A percentile compares a stretch with the other conserved stretches of the same genome.
phyloP scores from a whole-genome alignment of 2,888 invertebrate genomes.

The Rotaria macrura region DNA sequence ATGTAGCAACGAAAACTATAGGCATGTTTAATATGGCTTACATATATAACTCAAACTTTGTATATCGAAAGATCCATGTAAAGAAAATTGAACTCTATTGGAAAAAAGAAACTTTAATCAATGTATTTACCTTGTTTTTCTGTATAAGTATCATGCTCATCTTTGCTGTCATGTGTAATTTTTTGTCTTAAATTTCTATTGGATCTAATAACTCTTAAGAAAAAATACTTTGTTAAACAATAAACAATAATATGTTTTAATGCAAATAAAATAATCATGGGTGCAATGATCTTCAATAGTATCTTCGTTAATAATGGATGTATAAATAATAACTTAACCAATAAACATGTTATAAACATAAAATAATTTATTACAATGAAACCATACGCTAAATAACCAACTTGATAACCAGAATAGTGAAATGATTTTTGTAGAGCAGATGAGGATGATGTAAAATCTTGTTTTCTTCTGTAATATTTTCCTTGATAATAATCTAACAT shows the following conservation, averaged over 20 bases:
- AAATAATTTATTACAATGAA: neutral
- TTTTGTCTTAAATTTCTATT: neutral
- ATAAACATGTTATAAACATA: neutral
- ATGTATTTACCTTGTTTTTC: neutral
- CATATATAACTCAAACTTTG: no score
- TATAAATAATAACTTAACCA: neutral
- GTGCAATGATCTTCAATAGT: neutral
- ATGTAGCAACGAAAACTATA: no score
- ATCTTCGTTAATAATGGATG: constrained; percentile 8
- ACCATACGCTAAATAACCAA: constrained; percentile 4
- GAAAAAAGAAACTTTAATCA: no score
- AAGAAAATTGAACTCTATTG: no score
- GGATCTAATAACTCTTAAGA: neutral
- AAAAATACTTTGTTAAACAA: constrained; percentile 14
- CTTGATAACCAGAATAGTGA: constrained; percentile 14
- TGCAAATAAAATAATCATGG: neutral
- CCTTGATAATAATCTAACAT: constrained; percentile 17
- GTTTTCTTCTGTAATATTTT: neutral
- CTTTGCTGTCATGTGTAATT: neutral
- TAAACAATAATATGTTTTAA: constrained; percentile 20
- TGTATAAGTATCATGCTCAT: neutral
- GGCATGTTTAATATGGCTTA: no score
- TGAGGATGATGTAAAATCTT: neutral
- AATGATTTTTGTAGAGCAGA: neutral
- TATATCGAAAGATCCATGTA: no score